phyloP scores from a whole-genome alignment of 2,797 vertebrate genomes.

The Brachyrhaphis roseni region DNA sequence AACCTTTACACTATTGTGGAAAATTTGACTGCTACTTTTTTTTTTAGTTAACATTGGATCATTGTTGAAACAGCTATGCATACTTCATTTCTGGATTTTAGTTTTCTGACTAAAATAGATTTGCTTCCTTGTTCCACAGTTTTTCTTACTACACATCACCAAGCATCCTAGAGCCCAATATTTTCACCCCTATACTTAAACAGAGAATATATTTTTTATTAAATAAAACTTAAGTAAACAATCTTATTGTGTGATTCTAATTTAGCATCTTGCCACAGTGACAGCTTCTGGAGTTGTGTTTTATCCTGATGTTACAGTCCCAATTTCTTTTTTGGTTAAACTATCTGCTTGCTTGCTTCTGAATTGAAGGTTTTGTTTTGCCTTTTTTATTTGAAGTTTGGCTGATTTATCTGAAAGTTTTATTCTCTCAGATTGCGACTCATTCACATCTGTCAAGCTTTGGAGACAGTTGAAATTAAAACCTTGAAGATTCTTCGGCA shows the following conservation, averaged over 20 bases:
- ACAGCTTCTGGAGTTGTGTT: not conserved
- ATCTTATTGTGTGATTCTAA: not conserved
- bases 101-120: not conserved
- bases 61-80: not conserved
- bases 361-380: not conserved
- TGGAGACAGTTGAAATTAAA: not conserved
- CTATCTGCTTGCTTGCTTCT: not conserved
- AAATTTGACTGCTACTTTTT: not conserved
- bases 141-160: not conserved
- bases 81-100: not conserved
- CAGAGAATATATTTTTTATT: not conserved
- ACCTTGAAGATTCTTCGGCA: not conserved
- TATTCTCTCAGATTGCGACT: not conserved
- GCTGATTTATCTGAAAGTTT: constrained; percentile 8
- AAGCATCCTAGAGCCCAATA: not conserved
- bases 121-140: not conserved
- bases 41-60: not conserved
- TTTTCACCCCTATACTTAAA: not conserved
- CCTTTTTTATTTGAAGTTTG: not conserved
- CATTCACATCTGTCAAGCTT: not conserved
- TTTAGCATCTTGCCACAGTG: not conserved
- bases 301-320: not conserved
- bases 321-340: not conserved
- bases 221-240: not conserved
- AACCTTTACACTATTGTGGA: not conserved